Conservation (phyloP, 1,140 invertebrate genomes). For the Hypsibius dujardini region DNA sequence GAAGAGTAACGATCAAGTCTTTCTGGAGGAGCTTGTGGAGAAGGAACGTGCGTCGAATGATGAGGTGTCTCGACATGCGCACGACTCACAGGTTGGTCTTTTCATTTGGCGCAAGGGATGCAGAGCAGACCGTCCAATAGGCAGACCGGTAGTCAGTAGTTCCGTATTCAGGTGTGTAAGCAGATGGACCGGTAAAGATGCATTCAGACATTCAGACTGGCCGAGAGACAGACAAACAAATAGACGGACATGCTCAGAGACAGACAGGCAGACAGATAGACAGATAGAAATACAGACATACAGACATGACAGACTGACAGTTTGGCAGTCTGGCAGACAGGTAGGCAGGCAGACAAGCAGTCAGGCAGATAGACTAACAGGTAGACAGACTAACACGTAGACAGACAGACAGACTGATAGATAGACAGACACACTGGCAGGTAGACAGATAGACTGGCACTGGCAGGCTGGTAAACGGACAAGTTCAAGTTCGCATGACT, state of each 20-base stretch:
- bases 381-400: too few species aligned
- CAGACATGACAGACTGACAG: too few species aligned
- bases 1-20: conserved; percentile 37
- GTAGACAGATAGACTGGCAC: neutral
- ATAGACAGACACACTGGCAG: neutral
- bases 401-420: neutral
- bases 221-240: too few species aligned
- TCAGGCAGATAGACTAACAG: too few species aligned
- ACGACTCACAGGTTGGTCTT: neutral
- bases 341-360: too few species aligned
- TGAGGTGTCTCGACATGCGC: neutral
- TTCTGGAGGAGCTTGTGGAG: conserved; percentile 66
- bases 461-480: neutral
- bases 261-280: too few species aligned
- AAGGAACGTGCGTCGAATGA: conserved; percentile 41
- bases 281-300: too few species aligned
- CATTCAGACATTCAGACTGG: neutral
- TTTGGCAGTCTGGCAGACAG: too few species aligned
- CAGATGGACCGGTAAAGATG: neutral
- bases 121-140: too few species aligned
- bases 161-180: neutral
- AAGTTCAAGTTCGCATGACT: too few species aligned
- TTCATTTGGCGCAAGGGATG: neutral
- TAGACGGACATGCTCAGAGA: too few species aligned
- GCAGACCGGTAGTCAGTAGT: too few species aligned